phyloP scores from a whole-genome alignment of 2,797 vertebrate genomes.

The Perodicticus potto region DNA sequence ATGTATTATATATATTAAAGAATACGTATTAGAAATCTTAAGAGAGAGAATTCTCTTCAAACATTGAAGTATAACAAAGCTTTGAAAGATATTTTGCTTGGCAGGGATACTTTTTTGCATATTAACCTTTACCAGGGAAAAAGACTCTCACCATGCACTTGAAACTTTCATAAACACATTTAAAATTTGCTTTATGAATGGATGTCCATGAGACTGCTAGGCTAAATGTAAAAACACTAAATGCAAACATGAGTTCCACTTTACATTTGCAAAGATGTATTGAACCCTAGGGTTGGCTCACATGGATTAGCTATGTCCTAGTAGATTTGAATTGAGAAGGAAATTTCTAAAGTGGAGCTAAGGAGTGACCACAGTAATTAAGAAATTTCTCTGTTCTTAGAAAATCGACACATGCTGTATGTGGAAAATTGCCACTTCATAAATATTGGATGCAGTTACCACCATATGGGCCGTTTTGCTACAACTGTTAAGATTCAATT shows the following conservation, averaged over 20 bases:
- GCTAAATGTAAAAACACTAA: constrained; percentile 45
- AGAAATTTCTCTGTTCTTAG: constrained; percentile 76
- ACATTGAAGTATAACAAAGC: background rate
- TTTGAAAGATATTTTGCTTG: background rate
- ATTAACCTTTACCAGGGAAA: background rate
- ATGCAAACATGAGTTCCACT: constrained; percentile 30
- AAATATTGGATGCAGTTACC: constrained; percentile 72
- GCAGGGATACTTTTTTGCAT: background rate
- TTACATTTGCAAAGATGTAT: constrained; percentile 63
- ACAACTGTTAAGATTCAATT: constrained; percentile 57
- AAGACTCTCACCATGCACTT: background rate
- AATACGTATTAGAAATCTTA: background rate
- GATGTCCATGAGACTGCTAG: constrained; percentile 44
- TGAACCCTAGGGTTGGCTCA: constrained; percentile 32
- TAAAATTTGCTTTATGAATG: constrained; percentile 52
- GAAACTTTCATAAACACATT: background rate
- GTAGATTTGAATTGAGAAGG: constrained; percentile 21
- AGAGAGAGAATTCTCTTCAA: background rate
- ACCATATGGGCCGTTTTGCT: constrained; percentile 54
- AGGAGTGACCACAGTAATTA: constrained; percentile 68
- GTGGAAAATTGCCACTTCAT: constrained; percentile 70
- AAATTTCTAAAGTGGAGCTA: constrained; percentile 79
- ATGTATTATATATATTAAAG: background rate
- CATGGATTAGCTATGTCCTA: constrained; percentile 28
- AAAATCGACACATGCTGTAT: constrained; percentile 59